phyloP scores from a whole-genome alignment of 2,888 invertebrate genomes.

The Ditula angustiorana region DNA sequence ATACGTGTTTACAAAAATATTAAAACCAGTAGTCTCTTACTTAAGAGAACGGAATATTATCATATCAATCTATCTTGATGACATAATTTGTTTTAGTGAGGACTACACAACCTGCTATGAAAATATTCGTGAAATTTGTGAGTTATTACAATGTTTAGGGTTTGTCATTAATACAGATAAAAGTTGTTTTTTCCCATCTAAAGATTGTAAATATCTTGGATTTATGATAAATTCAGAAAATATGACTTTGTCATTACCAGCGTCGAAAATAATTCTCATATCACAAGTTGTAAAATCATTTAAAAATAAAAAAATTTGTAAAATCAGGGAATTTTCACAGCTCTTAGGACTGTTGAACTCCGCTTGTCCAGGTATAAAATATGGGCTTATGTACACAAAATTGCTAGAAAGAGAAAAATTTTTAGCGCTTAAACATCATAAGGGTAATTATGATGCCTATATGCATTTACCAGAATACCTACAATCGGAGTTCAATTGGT shows the following conservation, averaged over 20 bases:
- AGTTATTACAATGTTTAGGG: background rate
- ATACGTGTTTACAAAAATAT: background rate
- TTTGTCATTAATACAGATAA: background rate
- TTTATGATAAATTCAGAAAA: background rate
- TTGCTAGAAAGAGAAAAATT: background rate
- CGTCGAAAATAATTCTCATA: background rate
- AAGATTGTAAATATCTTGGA: background rate
- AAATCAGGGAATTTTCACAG: background rate
- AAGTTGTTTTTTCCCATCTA: background rate
- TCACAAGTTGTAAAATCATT: background rate
- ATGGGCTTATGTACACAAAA: background rate
- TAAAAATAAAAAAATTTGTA: background rate
- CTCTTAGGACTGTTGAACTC: background rate
- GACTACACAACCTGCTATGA: background rate
- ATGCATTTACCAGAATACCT: background rate
- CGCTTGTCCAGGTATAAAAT: background rate
- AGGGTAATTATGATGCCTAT: background rate
- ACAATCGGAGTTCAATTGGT: background rate
- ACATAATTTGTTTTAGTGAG: background rate
- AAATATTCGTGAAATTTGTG: background rate
- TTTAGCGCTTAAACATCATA: background rate
- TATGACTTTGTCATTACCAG: background rate
- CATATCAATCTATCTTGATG: background rate
- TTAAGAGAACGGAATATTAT: slow-evolving; percentile 1
- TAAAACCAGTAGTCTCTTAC: background rate